Conservation (phyloP, 2,113 vertebrate species). For the Nesoenas mayeri region DNA sequence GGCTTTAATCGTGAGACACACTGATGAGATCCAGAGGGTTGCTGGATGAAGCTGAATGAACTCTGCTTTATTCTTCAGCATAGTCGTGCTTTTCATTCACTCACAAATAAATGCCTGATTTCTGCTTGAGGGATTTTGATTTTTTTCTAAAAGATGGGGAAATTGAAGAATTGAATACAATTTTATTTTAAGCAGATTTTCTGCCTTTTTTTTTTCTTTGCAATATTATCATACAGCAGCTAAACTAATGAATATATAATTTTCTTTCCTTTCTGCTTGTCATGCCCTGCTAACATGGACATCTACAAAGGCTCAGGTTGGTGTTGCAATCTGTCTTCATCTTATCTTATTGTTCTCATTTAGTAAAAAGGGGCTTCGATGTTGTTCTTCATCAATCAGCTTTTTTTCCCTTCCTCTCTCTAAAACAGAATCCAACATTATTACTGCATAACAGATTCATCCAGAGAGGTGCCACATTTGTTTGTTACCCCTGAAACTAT, state of each 20-base stretch:
- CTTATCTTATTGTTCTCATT: constrained; percentile 74
- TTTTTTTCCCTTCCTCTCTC: constrained; percentile 26
- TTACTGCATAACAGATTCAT: constrained; percentile 15
- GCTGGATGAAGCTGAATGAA: constrained; percentile 11
- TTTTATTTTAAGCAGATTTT: constrained; percentile 61
- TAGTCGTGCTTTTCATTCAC: not conserved
- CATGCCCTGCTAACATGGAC: constrained; percentile 95
- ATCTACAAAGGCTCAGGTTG: constrained; percentile 98
- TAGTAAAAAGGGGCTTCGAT: constrained; percentile 64
- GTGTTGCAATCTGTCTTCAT: constrained; percentile 87
- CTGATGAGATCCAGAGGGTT: not conserved
- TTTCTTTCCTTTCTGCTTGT: constrained; percentile 91
- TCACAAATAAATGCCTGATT: constrained; percentile 3
- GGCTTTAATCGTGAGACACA: not conserved
- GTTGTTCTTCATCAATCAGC: constrained; percentile 61
- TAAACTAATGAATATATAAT: constrained; percentile 93
- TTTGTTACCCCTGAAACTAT: constrained; percentile 48
- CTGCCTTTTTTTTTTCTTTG: constrained; percentile 28
- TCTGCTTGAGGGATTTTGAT: not conserved
- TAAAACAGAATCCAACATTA: constrained; percentile 56
- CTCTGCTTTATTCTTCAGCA: not conserved
- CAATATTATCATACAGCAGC: constrained; percentile 62
- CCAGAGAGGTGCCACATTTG: constrained; percentile 12
- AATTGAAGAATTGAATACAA: constrained; percentile 13
- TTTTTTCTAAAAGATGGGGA: not conserved